Conservation (phyloP, 2,888 invertebrate species). For the Platycnemis pennipes region DNA sequence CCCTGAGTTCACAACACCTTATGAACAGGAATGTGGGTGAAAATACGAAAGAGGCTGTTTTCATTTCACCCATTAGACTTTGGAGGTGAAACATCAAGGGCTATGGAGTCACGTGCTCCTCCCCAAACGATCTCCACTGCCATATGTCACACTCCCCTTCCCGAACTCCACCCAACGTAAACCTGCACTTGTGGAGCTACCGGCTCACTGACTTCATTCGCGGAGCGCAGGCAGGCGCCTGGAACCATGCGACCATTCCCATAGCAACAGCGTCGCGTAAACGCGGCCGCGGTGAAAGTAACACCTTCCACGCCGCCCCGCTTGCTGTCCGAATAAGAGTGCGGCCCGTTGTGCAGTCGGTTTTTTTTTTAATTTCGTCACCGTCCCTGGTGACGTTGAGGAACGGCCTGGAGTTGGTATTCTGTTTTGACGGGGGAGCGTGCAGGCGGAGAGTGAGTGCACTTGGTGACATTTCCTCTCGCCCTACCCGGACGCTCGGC, state of each 20-base stretch:
- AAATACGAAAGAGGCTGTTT: no score
- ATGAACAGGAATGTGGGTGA: no score
- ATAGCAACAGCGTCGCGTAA: not conserved
- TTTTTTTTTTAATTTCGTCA: not conserved
- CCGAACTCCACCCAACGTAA: not conserved
- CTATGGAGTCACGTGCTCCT: slow-evolving; percentile 11
- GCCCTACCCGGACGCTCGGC: not conserved
- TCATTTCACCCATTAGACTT: no score
- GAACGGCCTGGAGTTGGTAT: not conserved
- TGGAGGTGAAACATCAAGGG: no score
- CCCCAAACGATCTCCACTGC: not conserved
- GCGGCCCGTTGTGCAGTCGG: not conserved
- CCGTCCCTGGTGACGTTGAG: not conserved
- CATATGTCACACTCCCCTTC: not conserved
- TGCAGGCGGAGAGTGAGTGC: not conserved
- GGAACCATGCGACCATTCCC: not conserved
- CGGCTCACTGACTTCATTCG: not conserved
- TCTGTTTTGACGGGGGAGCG: not conserved
- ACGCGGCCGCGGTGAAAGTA: not conserved
- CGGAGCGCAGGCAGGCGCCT: not conserved
- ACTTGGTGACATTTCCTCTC: not conserved
- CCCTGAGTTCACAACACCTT: no score
- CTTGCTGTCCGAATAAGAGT: not conserved
- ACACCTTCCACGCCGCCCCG: not conserved
- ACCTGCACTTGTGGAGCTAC: slow-evolving; percentile 42